A percentile compares a stretch with the other conserved stretches of the same genome.
Evolutionary conservation across 2,888 invertebrate genomes (phyloP).

Genomic region (Xylocampa areola): DNA sequence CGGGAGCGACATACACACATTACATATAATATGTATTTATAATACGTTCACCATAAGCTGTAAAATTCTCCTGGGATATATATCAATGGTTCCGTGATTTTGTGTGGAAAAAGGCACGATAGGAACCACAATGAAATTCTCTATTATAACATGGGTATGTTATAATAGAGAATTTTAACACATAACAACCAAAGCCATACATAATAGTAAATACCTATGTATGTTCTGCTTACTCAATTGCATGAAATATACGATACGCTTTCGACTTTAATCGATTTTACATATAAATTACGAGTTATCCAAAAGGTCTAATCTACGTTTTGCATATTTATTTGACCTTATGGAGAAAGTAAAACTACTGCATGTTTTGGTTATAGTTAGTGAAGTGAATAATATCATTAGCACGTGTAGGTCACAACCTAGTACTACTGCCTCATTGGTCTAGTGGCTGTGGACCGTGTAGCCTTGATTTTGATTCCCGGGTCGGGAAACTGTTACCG

Average conservation of each 20-base stretch:
- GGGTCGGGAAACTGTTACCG: too few relatives aligned
- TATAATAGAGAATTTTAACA: slow-evolving; percentile 30
- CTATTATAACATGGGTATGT: slow-evolving; percentile 34
- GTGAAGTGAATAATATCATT: too few relatives aligned
- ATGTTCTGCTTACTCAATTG: neutral
- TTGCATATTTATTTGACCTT: too few relatives aligned
- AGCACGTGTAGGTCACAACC: too few relatives aligned
- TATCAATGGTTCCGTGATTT: slow-evolving; percentile 52
- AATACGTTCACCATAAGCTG: slow-evolving; percentile 50
- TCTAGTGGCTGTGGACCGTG: too few relatives aligned
- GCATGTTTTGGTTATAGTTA: too few relatives aligned
- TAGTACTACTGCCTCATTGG: too few relatives aligned
- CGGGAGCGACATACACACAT: slow-evolving; percentile 51
- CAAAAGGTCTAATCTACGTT: too few relatives aligned
- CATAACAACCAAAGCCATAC: slow-evolving; percentile 12
- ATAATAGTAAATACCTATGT: neutral
- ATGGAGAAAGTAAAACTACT: too few relatives aligned
- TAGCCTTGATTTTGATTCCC: too few relatives aligned
- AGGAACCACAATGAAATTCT: too few relatives aligned
- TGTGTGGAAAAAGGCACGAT: slow-evolving; percentile 16
- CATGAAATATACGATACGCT: slow-evolving; percentile 32
- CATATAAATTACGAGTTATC: neutral
- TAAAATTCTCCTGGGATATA: slow-evolving; percentile 51
- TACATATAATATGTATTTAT: slow-evolving; percentile 57
- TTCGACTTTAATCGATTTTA: slow-evolving; percentile 39